Evolutionary conservation across 1,140 invertebrate species (phyloP).

Genomic region (Medauroidea extradentata): DNA sequence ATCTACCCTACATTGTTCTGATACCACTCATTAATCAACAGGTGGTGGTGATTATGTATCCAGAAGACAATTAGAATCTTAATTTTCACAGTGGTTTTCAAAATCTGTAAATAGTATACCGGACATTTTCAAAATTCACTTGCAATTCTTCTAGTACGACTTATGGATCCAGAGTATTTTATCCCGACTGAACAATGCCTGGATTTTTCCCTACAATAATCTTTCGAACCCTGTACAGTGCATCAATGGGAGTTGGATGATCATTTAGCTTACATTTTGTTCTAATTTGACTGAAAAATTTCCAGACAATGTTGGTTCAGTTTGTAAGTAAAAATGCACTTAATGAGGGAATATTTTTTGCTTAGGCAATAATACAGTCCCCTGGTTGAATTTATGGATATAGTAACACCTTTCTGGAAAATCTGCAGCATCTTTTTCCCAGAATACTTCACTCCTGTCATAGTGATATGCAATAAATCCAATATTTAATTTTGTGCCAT

Average conservation of each 20-base stretch:
- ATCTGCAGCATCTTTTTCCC: constrained; percentile 18
- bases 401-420: constrained; percentile 26
- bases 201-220: constrained; percentile 24
- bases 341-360: too few species aligned
- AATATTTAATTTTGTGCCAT: constrained; percentile 14
- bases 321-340: constrained; percentile 9
- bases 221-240: constrained; percentile 8
- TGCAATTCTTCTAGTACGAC: constrained; percentile 1
- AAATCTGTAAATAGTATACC: neutral
- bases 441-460: constrained; percentile 14
- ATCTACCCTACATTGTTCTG: too few species aligned
- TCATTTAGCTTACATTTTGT: neutral
- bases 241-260: constrained; percentile 14
- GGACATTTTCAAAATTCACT: constrained; percentile 7
- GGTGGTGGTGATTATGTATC: constrained; percentile 1
- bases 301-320: constrained; percentile 22
- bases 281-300: constrained; percentile 13
- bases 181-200: constrained; percentile 11
- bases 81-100: constrained; percentile 1
- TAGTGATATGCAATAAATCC: constrained; percentile 6
- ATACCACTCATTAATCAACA: too few species aligned
- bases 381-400: too few species aligned
- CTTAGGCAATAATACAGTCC: too few species aligned
- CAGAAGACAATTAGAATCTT: neutral
- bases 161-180: constrained; percentile 6